Percentiles rank a stretch among this genome's conserved stretches.
Conservation (phyloP, 2,113 vertebrate species). For the Coptodon bakossiorum region DNA sequence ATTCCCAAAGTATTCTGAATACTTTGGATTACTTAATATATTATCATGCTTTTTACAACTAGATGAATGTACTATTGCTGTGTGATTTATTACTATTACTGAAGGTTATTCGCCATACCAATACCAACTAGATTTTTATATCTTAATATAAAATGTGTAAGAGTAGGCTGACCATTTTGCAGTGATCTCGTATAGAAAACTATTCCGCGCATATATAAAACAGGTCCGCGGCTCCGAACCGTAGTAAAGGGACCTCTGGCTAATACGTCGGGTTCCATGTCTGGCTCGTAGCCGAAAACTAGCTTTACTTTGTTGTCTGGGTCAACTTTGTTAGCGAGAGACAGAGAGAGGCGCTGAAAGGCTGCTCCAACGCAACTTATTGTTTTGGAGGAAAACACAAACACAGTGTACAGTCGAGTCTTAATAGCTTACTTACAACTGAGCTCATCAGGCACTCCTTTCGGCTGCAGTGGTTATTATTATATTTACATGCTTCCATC, state of each 20-base stretch:
- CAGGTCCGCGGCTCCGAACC: neutral
- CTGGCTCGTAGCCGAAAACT: too few species aligned
- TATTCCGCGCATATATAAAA: neutral
- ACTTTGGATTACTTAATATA: neutral
- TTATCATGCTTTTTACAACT: rapidly evolving
- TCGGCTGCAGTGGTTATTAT: too few species aligned
- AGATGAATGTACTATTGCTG: neutral
- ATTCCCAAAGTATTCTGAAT: neutral
- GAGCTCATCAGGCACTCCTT: too few species aligned
- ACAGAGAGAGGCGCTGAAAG: too few species aligned
- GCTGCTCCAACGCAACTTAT: too few species aligned
- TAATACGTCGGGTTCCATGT: neutral
- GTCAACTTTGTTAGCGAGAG: too few species aligned
- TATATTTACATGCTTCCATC: too few species aligned
- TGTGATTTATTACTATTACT: neutral
- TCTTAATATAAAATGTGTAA: neutral
- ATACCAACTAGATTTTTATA: neutral
- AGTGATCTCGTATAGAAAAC: neutral
- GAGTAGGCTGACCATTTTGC: neutral
- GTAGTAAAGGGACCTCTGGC: neutral
- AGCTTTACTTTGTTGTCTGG: too few species aligned
- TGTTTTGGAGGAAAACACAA: too few species aligned
- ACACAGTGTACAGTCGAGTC: too few species aligned
- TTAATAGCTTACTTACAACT: too few species aligned
- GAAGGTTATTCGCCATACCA: neutral